phyloP scores from a whole-genome alignment of 2,797 vertebrate genomes.

The Sebastes dallii region DNA sequence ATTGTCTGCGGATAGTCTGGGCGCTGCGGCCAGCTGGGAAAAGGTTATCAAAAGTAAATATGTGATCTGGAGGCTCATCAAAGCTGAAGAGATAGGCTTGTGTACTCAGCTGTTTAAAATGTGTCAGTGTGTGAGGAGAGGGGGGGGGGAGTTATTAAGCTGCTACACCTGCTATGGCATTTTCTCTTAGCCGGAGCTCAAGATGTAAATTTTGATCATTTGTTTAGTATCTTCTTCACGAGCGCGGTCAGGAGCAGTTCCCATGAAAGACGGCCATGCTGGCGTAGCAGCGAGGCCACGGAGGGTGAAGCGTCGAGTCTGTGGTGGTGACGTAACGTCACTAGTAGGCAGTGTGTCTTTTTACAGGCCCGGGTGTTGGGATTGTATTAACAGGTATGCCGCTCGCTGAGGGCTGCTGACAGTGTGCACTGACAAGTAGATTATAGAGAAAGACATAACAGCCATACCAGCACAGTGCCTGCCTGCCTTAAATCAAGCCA shows the following conservation, averaged over 20 bases:
- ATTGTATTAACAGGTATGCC: constrained; percentile 71
- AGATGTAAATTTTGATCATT: constrained; percentile 22
- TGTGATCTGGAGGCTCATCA: constrained; percentile 76
- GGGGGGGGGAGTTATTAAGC: constrained; percentile 38
- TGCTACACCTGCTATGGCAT: constrained; percentile 59
- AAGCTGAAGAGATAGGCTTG: constrained; percentile 77
- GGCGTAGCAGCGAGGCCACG: constrained; percentile 56
- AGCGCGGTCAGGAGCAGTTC: constrained; percentile 39
- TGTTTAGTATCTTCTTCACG: constrained; percentile 9
- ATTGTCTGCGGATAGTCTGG: constrained; percentile 53
- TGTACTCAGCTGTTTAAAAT: constrained; percentile 80
- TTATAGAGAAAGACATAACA: constrained; percentile 66
- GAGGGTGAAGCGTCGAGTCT: constrained; percentile 46
- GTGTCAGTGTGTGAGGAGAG: constrained; percentile 42
- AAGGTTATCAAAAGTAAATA: constrained; percentile 80
- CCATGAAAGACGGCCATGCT: constrained; percentile 60
- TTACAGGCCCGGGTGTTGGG: constrained; percentile 53
- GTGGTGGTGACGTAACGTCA: constrained; percentile 61
- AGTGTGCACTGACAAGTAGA: constrained; percentile 66
- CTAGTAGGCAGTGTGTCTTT: constrained; percentile 47
- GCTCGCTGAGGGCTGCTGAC: constrained; percentile 57
- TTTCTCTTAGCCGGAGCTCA: constrained; percentile 22
- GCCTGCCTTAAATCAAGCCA: constrained; percentile 55
- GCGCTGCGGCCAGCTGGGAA: constrained; percentile 44
- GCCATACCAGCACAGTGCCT: constrained; percentile 41